phyloP scores from a whole-genome alignment of 2,797 vertebrate species.

The Arctocebus calabarensis region DNA sequence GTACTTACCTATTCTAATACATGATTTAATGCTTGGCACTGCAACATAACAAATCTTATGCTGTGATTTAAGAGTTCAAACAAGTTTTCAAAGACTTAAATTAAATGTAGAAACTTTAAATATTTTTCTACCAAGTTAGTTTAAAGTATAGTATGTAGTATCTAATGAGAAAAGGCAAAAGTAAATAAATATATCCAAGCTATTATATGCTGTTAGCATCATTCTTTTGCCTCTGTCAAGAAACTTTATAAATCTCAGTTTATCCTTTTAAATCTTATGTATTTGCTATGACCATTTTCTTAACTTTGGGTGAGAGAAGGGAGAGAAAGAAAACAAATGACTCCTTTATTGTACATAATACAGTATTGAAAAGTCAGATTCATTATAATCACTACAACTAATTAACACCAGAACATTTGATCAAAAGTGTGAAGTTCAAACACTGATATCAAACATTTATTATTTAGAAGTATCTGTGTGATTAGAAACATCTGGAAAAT shows the following conservation, averaged over 20 bases:
- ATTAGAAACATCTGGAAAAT: background rate
- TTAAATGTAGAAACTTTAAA: conserved; percentile 44
- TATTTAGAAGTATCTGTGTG: background rate
- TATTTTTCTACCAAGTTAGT: background rate
- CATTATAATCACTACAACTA: background rate
- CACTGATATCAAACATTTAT: background rate
- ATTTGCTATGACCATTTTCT: background rate
- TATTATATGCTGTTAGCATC: background rate
- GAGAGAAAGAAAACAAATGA: background rate
- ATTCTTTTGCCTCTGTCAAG: conserved; percentile 21
- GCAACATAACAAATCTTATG: background rate
- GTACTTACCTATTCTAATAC: background rate
- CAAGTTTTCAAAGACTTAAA: conserved; percentile 25
- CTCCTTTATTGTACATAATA: background rate
- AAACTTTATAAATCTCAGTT: background rate
- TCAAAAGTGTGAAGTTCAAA: background rate
- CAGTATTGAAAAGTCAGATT: background rate
- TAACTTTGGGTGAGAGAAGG: background rate
- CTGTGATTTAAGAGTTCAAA: background rate
- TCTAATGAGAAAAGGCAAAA: background rate
- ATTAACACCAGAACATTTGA: background rate
- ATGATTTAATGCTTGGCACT: background rate
- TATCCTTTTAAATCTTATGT: background rate
- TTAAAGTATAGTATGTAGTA: background rate
- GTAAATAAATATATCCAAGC: background rate